phyloP scores from a whole-genome alignment of 2,113 vertebrate species.

The Nibea coibor region DNA sequence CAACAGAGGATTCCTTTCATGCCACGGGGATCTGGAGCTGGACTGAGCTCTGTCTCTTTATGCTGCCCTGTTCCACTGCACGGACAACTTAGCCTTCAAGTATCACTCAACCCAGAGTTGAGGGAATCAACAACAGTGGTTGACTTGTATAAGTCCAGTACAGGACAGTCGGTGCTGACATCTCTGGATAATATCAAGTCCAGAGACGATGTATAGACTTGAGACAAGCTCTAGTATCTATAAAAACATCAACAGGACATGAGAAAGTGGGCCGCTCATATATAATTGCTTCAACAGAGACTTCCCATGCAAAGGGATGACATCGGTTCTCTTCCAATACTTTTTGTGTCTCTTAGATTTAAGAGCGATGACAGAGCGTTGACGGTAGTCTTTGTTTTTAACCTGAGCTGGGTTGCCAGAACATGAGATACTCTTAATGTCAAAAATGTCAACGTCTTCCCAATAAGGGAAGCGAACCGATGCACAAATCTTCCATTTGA shows the following conservation, averaged over 20 bases:
- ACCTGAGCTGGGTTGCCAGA: constrained; percentile 30
- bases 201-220: background rate
- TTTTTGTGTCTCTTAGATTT: constrained; percentile 45
- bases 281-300: constrained; percentile 69
- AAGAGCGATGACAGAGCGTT: constrained; percentile 17
- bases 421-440: constrained; percentile 33
- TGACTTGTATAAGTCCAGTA: background rate
- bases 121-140: constrained; percentile 4
- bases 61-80: constrained; percentile 42
- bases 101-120: constrained; percentile 32
- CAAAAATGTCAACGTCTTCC: constrained; percentile 10
- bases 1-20: constrained; percentile 78
- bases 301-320: constrained; percentile 36
- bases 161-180: background rate
- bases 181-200: constrained; percentile 38
- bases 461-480: constrained; percentile 4
- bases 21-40: constrained; percentile 53
- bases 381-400: constrained; percentile 25
- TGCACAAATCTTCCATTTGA: constrained; percentile 15
- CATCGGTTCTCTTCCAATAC: constrained; percentile 25
- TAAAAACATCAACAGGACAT: constrained; percentile 10
- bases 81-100: constrained; percentile 35
- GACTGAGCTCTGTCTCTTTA: constrained; percentile 43
- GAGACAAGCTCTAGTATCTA: constrained; percentile 4
- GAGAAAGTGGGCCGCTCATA: constrained; percentile 17